Evolutionary conservation across 2,888 invertebrate genomes (phyloP).

Genomic region (Polydrusus tereticollis): DNA sequence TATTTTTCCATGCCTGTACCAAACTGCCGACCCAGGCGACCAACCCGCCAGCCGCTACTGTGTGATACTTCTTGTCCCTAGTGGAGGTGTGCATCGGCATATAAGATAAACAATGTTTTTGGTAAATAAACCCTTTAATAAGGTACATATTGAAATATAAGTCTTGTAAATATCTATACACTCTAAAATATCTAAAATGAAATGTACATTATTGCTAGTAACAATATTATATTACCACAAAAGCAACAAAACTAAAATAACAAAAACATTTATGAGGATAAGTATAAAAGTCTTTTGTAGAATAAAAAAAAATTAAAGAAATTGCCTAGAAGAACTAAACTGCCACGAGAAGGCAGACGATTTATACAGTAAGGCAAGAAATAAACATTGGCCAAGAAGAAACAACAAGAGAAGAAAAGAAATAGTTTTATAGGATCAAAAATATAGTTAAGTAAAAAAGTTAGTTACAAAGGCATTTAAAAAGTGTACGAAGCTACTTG

Average conservation of each 20-base stretch:
- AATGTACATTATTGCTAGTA: slow-evolving; percentile 5
- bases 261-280: not conserved
- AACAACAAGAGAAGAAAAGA: not conserved
- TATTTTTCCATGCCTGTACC: too few species aligned
- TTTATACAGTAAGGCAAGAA: too few species aligned
- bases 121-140: not conserved
- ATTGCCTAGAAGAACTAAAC: not conserved
- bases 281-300: not conserved
- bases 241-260: not conserved
- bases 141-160: not conserved
- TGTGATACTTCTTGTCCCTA: too few species aligned
- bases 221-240: slow-evolving; percentile 12
- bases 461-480: too few species aligned
- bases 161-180: not conserved
- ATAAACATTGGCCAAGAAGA: too few species aligned
- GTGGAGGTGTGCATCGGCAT: too few species aligned
- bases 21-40: too few species aligned
- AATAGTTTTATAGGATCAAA: not conserved
- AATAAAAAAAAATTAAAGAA: not conserved
- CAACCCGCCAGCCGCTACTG: too few species aligned
- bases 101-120: not conserved
- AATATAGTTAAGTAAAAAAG: too few species aligned
- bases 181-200: not conserved
- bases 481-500: not conserved
- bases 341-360: too few species aligned